These are phyloP conservation scores for Crotalus tigris DNA, from an alignment of 2,113 vertebrate genomes.

Conservation along the genomic window DNA sequence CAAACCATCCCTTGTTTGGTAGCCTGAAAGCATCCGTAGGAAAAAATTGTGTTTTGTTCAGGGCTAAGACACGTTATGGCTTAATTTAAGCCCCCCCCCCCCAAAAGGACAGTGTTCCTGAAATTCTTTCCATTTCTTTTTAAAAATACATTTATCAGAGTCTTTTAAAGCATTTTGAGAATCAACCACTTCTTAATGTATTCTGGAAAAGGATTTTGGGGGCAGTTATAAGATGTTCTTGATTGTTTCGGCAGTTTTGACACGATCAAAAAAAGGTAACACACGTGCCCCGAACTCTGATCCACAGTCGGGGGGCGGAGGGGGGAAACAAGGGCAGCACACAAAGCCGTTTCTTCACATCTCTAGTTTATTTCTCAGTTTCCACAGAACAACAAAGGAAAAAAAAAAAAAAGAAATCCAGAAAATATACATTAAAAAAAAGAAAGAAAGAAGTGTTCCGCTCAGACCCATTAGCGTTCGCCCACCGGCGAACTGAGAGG, in stretches of 20 bases:
- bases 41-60: neutral
- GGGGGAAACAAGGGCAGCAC: neutral
- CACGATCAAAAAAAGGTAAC: neutral
- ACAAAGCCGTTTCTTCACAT: neutral
- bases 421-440: neutral
- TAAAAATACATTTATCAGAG: neutral
- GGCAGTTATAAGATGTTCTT: neutral
- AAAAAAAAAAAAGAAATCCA: neutral
- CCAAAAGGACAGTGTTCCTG: neutral
- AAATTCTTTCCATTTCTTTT: neutral
- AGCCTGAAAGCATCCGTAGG: neutral
- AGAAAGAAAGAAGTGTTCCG: neutral
- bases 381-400: conserved; percentile 7
- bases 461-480: neutral
- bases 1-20: neutral
- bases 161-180: neutral
- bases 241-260: neutral
- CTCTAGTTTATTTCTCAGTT: conserved; percentile 29
- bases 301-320: rapidly evolving
- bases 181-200: neutral
- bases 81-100: neutral
- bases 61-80: neutral
- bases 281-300: neutral
- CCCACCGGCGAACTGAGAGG: neutral
- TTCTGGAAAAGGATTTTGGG: neutral